These are phyloP conservation scores for Nasonia longicornis DNA, from an alignment of 1,140 invertebrate genomes.

Conservation along the genomic window DNA sequence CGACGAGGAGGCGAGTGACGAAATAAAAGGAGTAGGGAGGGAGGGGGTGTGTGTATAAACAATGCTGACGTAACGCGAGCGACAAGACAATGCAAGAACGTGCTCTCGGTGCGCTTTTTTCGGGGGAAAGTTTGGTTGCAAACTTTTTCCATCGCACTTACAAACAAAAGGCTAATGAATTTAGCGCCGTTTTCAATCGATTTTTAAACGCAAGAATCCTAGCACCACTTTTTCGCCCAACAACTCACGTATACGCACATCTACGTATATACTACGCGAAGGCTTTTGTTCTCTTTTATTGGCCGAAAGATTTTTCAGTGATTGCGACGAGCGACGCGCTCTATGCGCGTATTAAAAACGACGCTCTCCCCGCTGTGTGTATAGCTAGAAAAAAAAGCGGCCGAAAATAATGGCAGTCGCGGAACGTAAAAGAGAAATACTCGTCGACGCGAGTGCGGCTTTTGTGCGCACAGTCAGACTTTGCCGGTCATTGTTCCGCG, in stretches of 20 bases:
- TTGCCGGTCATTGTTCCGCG: neutral
- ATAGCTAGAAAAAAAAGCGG: neutral
- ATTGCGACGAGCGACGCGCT: neutral
- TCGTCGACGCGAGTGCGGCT: neutral
- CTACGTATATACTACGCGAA: neutral
- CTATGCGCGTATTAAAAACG: neutral
- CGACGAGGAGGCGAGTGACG: neutral
- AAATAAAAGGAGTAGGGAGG: conserved; percentile 10
- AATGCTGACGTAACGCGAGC: conserved; percentile 58
- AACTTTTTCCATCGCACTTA: no score
- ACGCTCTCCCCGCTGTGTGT: neutral
- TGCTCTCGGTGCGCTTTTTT: neutral
- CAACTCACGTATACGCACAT: no score
- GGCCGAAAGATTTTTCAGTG: neutral
- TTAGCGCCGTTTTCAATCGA: no score
- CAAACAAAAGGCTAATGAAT: no score
- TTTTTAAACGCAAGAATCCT: no score
- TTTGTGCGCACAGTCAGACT: neutral
- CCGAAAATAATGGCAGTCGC: conserved; percentile 12
- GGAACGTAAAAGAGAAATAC: conserved; percentile 16
- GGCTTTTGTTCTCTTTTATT: neutral
- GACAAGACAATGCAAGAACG: conserved; percentile 53
- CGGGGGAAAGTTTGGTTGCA: no score
- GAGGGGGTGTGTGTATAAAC: conserved; percentile 52
- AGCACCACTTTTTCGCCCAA: no score